Evolutionary conservation across 2,113 vertebrate genomes (phyloP), one percentile per base, ranked within the genome.

Genomic region (Pseudopodoces humilis): DNA sequence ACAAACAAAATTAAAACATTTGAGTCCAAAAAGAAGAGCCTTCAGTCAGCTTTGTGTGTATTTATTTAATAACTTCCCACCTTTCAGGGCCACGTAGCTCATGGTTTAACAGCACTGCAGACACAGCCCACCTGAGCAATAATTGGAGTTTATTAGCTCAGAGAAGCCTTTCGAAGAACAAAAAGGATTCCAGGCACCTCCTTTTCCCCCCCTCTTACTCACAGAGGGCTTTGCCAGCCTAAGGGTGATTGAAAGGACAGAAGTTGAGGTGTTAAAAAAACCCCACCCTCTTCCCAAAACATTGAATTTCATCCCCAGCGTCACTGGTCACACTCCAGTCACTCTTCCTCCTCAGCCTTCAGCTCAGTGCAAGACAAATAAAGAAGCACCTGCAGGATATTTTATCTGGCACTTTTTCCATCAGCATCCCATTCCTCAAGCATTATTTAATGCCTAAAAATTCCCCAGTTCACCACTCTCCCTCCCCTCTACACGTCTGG

Each of bases 401-500:
- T 55, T 68, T 10, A 7, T 13, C 47, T n/a, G 22, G 13, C 5
- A 22, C 6, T 3, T 31, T 37, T 19, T 4, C 10, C 11, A 53
- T 35, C 37, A 43, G 63, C 44, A 77, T 19, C 11, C 30, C 10
- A 0, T 18, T 68, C 52, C 83, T 55, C 39, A 21, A 14, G 31
- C 10, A 25, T 13, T 11, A 9, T 24, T 0, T 9, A 37, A 25
- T 2, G 5, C 11, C 37, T 27, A 10, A 20, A 25, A 37, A 10
- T 22, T 13, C 22, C 52, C 13, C 23, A 2, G 0, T 2, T 4
- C 25, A 24, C 39, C 53, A 49, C 21, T 27, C 27, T 46, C 2
- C 15, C 4, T 0, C 24, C 21, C 33, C 41, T 53, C 25, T 1
- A 0, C 4, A 21, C 14, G 27, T 1, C 19, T 12, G 47, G 37